Conservation (phyloP, 2,113 vertebrate genomes). For the Noctilio leporinus region DNA sequence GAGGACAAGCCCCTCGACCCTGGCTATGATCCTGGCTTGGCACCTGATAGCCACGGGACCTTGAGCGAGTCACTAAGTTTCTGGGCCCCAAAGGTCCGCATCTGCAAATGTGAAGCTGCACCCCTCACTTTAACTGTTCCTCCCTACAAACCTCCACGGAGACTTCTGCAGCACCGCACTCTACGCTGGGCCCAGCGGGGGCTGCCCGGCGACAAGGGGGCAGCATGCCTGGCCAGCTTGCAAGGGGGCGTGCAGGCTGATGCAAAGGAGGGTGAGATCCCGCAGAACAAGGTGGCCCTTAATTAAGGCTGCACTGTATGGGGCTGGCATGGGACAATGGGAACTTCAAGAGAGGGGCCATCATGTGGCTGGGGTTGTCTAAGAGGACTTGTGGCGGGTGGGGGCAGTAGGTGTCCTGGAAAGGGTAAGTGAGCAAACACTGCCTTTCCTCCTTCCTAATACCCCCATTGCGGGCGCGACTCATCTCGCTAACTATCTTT, state of each 20-base stretch:
- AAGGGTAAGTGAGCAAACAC: neutral
- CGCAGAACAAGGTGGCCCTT: neutral
- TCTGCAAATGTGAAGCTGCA: neutral
- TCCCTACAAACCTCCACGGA: neutral
- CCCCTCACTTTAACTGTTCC: neutral
- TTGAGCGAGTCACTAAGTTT: neutral
- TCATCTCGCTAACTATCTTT: neutral
- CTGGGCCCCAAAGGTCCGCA: neutral
- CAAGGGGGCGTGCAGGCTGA: accelerated
- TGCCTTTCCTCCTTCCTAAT: too few species aligned
- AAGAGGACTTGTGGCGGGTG: neutral
- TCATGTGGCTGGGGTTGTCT: neutral
- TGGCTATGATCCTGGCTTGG: neutral
- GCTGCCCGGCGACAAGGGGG: neutral
- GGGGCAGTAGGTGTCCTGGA: too few species aligned
- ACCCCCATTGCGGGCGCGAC: neutral
- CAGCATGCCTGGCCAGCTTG: neutral
- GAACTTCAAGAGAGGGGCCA: neutral
- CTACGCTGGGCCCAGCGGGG: neutral
- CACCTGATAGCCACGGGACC: neutral
- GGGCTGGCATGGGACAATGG: neutral
- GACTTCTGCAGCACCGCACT: neutral
- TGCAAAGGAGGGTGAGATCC: neutral
- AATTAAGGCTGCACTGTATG: neutral
- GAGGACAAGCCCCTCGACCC: neutral